Evolutionary conservation across 2,888 invertebrate genomes (phyloP).

Genomic region (Melikaiella ostensackeni): DNA sequence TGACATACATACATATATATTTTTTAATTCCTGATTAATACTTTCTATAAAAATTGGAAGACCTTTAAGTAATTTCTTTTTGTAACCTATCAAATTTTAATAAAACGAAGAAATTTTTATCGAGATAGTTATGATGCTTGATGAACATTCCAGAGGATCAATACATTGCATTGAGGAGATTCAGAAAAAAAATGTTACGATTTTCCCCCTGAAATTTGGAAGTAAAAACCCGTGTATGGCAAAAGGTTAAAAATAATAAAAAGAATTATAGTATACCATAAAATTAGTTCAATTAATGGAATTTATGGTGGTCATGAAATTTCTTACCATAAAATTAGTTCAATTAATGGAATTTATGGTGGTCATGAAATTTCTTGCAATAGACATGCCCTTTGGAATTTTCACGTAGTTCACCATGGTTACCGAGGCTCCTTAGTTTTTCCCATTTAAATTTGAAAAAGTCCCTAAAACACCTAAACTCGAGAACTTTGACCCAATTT

Average conservation of each 20-base stretch:
- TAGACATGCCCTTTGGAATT: constrained; percentile 3
- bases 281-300: background rate
- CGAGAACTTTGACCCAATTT: too few species aligned
- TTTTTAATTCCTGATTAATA: too few species aligned
- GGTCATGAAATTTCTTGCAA: background rate
- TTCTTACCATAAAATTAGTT: background rate
- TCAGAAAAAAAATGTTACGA: background rate
- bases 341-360: background rate
- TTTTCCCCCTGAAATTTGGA: background rate
- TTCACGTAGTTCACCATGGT: background rate
- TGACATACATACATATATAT: too few species aligned
- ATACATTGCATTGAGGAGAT: background rate
- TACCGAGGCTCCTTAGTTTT: background rate
- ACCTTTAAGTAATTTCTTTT: too few species aligned
- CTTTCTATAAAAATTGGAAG: too few species aligned
- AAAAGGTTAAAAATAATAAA: background rate
- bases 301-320: background rate
- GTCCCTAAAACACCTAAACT: too few species aligned
- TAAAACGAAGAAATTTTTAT: too few species aligned
- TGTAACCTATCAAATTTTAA: too few species aligned
- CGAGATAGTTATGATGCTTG: too few species aligned
- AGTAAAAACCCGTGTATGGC: background rate
- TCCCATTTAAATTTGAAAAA: too few species aligned
- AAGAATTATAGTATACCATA: background rate
- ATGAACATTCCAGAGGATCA: too few species aligned